These are phyloP conservation scores for Synchiropus splendidus DNA, from an alignment of 2,113 vertebrate species.

Conservation along the genomic window DNA sequence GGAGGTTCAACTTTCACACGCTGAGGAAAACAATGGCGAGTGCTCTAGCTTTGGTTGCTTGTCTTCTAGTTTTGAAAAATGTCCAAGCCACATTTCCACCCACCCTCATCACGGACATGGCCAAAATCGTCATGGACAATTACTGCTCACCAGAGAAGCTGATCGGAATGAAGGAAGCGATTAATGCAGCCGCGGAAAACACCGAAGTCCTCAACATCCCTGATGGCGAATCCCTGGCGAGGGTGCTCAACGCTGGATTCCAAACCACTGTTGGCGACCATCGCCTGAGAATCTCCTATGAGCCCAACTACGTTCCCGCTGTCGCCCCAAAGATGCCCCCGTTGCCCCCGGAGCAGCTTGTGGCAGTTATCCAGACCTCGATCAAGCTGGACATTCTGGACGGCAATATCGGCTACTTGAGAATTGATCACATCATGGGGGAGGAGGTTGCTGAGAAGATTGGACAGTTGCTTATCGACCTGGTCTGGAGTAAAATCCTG, in stretches of 20 bases:
- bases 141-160: conserved; percentile 90
- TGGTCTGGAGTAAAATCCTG: conserved; percentile 79
- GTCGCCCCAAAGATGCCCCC: conserved; percentile 45
- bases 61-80: conserved; percentile 48
- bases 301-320: conserved; percentile 60
- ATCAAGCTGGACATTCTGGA: conserved; percentile 77
- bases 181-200: conserved; percentile 72
- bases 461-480: conserved; percentile 72
- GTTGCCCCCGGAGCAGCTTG: conserved; percentile 71
- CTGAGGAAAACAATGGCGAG: conserved; percentile 47
- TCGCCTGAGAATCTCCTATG: conserved; percentile 75
- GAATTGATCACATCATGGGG: conserved; percentile 80
- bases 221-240: conserved; percentile 73
- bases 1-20: conserved; percentile 27
- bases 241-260: conserved; percentile 73
- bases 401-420: conserved; percentile 81
- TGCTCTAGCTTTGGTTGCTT: conserved; percentile 28
- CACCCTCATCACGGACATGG: conserved; percentile 77
- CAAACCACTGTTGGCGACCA: conserved; percentile 78
- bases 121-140: conserved; percentile 81
- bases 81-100: conserved; percentile 66
- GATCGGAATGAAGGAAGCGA: conserved; percentile 79
- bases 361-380: conserved; percentile 67
- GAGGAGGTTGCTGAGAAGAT: conserved; percentile 75
- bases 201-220: conserved; percentile 78